Conservation (phyloP, 92 coral and sea anemone species). For the Hydrozoanthus gracilis region DNA sequence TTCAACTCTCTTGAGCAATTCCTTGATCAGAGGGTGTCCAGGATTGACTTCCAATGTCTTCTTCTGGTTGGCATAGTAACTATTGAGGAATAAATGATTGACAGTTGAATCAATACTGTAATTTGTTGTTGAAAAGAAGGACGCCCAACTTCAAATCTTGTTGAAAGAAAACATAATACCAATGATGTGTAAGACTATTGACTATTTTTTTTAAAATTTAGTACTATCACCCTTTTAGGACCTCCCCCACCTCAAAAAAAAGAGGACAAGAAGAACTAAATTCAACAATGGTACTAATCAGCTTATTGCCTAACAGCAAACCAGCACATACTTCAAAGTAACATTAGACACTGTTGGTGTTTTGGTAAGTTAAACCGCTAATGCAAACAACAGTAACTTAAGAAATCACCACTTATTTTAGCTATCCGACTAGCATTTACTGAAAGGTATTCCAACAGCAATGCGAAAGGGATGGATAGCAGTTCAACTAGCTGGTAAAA, state of each 20-base stretch:
- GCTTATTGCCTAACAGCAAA: no score
- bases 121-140: no score
- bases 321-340: no score
- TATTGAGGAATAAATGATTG: background rate
- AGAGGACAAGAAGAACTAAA: no score
- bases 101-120: no score
- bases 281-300: no score
- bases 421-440: slow-evolving; percentile 63
- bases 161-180: background rate
- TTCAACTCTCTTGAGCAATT: slow-evolving; percentile 91
- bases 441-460: slow-evolving; percentile 33
- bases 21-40: slow-evolving; percentile 93
- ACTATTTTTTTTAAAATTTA: background rate
- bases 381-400: background rate
- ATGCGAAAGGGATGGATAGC: slow-evolving; percentile 76
- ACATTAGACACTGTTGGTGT: background rate
- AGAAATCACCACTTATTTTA: slow-evolving; percentile 40
- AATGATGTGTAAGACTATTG: background rate
- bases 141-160: no score
- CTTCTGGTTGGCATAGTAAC: slow-evolving; percentile 96
- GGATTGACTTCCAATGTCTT: slow-evolving; percentile 96
- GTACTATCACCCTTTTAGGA: no score
- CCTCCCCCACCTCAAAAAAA: no score
- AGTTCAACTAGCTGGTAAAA: background rate
- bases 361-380: slow-evolving; percentile 21